Evolutionary conservation across 2,797 vertebrate species (phyloP).

Genomic region (Dromococcyx pavoninus): DNA sequence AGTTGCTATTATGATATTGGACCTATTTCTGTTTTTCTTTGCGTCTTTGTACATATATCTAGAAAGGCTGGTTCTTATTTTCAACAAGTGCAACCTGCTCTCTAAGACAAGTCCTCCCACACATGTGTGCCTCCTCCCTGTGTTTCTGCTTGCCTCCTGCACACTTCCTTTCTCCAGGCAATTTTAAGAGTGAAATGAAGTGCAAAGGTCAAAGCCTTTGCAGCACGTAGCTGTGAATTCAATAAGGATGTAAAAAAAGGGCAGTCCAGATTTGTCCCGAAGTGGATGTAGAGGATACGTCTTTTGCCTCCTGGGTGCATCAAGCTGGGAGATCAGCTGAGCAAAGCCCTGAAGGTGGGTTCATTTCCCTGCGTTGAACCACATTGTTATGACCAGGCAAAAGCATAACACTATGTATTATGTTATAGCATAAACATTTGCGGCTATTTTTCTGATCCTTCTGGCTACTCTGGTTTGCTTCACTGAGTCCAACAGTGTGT

Average conservation of each 20-base stretch:
- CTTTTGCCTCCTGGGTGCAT: not conserved
- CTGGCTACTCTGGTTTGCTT: not conserved
- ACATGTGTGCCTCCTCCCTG: not conserved
- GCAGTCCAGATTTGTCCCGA: not conserved
- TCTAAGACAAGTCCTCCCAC: slow-evolving; percentile 2
- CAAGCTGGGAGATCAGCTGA: not conserved
- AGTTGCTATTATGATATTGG: not conserved
- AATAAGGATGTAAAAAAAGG: not conserved
- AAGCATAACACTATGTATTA: too few species aligned
- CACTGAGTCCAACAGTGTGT: not conserved
- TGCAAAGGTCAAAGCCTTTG: slow-evolving; percentile 42
- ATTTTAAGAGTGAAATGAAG: slow-evolving; percentile 34
- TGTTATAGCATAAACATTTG: not conserved
- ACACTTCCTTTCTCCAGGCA: slow-evolving; percentile 60
- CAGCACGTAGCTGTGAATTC: not conserved
- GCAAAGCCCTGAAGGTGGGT: not conserved
- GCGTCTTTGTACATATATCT: not conserved
- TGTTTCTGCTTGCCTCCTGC: slow-evolving; percentile 31
- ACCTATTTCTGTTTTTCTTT: not conserved
- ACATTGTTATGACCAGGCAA: not conserved
- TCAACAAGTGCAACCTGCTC: not conserved
- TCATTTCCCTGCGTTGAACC: not conserved
- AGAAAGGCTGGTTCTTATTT: not conserved
- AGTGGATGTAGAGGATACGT: not conserved
- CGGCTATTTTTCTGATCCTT: not conserved